phyloP scores from a whole-genome alignment of 2,113 vertebrate species.

The Cyphomyrus discorhynchus region DNA sequence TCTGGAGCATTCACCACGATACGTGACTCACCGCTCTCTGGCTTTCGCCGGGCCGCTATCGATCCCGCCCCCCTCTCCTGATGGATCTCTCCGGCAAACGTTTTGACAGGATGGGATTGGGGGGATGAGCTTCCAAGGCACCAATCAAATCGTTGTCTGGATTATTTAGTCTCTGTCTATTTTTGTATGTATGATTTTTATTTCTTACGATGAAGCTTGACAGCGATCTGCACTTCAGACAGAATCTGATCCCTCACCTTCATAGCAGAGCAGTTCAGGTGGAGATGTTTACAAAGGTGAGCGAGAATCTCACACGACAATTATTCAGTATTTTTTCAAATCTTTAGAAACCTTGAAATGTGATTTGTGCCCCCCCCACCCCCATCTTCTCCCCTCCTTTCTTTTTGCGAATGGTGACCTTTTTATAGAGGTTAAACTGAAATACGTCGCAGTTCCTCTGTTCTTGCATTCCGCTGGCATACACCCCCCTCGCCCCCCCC shows the following conservation, averaged over 20 bases:
- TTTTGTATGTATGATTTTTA: slow-evolving; percentile 28
- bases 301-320: not conserved
- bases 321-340: slow-evolving; percentile 45
- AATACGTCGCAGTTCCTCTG: slow-evolving; percentile 38
- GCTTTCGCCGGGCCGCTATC: slow-evolving; percentile 47
- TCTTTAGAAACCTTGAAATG: slow-evolving; percentile 35
- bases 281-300: not conserved
- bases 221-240: slow-evolving; percentile 50
- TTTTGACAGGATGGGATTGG: slow-evolving; percentile 46
- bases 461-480: not conserved
- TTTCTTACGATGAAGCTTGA: slow-evolving; percentile 29
- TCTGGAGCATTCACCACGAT: slow-evolving; percentile 29
- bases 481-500: not conserved
- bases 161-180: slow-evolving; percentile 24
- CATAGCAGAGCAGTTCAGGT: slow-evolving; percentile 27
- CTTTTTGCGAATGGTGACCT: slow-evolving; percentile 35
- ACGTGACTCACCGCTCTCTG: slow-evolving; percentile 38
- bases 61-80: slow-evolving; percentile 47
- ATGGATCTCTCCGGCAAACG: slow-evolving; percentile 49
- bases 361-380: slow-evolving; percentile 34
- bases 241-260: not conserved
- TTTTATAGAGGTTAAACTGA: slow-evolving; percentile 44
- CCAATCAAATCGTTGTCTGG: slow-evolving; percentile 39
- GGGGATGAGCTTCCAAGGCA: slow-evolving; percentile 41
- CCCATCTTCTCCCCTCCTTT: slow-evolving; percentile 1